These are phyloP conservation scores for Congeria kusceri DNA, from an alignment of 2,888 invertebrate species.

Conservation along the genomic window DNA sequence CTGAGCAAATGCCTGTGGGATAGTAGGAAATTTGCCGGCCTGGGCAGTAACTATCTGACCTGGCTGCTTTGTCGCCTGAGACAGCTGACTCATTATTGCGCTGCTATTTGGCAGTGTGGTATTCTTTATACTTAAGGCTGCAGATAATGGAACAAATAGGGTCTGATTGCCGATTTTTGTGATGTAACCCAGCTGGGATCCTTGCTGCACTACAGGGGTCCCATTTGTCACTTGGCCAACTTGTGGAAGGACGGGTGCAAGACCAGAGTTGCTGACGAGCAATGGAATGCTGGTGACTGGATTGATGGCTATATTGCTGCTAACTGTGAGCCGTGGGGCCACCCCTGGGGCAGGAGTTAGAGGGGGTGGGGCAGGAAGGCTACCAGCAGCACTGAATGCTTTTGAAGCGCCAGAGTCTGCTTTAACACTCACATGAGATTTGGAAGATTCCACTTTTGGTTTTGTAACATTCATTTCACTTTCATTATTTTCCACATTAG, in stretches of 20 bases:
- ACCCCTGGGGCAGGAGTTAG: conserved; percentile 11
- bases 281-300: conserved; percentile 3
- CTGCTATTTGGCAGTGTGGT: not conserved
- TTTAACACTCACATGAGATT: not conserved
- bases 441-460: not conserved
- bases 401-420: not conserved
- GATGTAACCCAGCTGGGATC: conserved; percentile 54
- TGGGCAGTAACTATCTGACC: conserved; percentile 7
- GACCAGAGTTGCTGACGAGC: not conserved
- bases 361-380: conserved; percentile 2
- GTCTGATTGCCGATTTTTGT: conserved; percentile 48
- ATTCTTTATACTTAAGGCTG: not conserved
- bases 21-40: conserved; percentile 11
- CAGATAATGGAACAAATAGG: conserved; percentile 55
- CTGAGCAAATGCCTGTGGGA: conserved; percentile 48
- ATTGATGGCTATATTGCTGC: not conserved
- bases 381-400: conserved; percentile 8
- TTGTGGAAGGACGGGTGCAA: conserved; percentile 14
- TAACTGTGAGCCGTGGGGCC: not conserved
- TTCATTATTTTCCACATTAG: conserved; percentile 29
- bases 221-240: not conserved
- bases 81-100: conserved; percentile 17
- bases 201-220: conserved; percentile 35
- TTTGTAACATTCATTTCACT: not conserved
- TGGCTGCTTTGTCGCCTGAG: not conserved